Evolutionary conservation across 2,797 vertebrate species (phyloP), one percentile per base, ranked within the genome.

Genomic region (Euthynnus affinis): DNA sequence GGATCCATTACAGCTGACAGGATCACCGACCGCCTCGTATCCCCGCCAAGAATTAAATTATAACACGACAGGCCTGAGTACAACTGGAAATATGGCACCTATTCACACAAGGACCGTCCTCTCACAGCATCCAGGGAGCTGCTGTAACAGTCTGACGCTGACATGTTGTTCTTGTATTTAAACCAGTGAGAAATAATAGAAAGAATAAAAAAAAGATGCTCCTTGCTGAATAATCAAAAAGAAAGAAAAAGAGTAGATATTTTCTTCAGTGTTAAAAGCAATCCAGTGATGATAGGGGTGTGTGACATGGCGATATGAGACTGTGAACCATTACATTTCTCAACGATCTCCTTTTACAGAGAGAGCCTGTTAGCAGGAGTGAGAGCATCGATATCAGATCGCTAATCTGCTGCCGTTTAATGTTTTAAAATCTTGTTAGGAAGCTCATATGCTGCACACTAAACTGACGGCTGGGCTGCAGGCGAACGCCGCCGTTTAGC

Each of bases 1-100:
- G 9, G 37, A 44, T 57, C 49, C 62, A 69, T 79, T 74, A 71
- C 84, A 74, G 69, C 72, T 25, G 77, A 87, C 68, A 70, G 73
- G 66, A 82, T 55, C 37, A 58, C 34, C 18, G 22, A 53, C 72
- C 57, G 63, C 42, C 40, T 72, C 6, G 22, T 61, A 66, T 65
- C 64, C 2, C 58, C 10, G 27, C 32, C 18, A 52, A 59, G 29
- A 78, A 73, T 82, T 37, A 53, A 74, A 81, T 71, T 64, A 85
- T 42, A 57, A 76, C 76, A 65, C 2, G 15, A 71, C 57, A 71
- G 75, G 37, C 25, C 25, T 4, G 14, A 70, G 46, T 44, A 27
- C 34, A 58, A 56, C 25, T 37, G 65, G 29, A 78, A 71, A 77
- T 18, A 65, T 29, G 25, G 37, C 53, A 70, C 56, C 23, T 72